Evolutionary conservation across 2,888 invertebrate genomes (phyloP), one percentile per base, ranked within the genome.

Genomic region (Lumbricus terrestris): DNA sequence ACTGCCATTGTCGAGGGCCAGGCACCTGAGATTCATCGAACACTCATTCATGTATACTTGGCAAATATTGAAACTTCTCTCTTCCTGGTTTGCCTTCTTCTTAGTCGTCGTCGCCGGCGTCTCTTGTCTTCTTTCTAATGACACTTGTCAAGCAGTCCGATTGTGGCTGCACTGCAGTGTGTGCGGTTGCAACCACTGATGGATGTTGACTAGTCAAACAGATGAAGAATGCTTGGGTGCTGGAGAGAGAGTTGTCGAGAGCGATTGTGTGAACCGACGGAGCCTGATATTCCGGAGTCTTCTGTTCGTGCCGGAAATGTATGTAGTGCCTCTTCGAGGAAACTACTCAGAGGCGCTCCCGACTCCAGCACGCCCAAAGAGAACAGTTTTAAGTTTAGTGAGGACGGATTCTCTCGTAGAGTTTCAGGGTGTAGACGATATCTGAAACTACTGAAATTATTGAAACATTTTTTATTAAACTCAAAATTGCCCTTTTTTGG

Each of bases 61-160:
- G 69, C 69, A 69, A 69, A 69, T 69, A 69, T 69, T 69, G 69
- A n/a, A 29, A 5, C 29, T 69, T 69, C 69, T 69, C 69, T 69
- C 69, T 69, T 69, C 69, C 69, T n/a, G 69, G 69, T 69, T 69
- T 69, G 69, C 69, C 69, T 69, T 69, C 69, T 69, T 69, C 69
- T 69, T 69, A 69, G 69, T 69, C 29, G 1, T 69, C 11, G 29
- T 69, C 29, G n/a, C 69, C n/a, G n/a, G 69, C 69, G n/a, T 69
- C 29, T 69, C 11, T 69, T 69, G 29, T 69, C 69, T n/a, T 69
- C 69, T 4, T n/a, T n/a, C n/a, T n/a, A 69, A 69, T 69, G 69
- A 69, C 69, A 69, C 69, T 69, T n/a, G 8, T 69, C 69, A 69
- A 69, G 13, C 69, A 69, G 69, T 69, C 29, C n/a, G 29, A 69